phyloP scores from a whole-genome alignment of 2,888 invertebrate species.

The Drosophila pegasa region DNA sequence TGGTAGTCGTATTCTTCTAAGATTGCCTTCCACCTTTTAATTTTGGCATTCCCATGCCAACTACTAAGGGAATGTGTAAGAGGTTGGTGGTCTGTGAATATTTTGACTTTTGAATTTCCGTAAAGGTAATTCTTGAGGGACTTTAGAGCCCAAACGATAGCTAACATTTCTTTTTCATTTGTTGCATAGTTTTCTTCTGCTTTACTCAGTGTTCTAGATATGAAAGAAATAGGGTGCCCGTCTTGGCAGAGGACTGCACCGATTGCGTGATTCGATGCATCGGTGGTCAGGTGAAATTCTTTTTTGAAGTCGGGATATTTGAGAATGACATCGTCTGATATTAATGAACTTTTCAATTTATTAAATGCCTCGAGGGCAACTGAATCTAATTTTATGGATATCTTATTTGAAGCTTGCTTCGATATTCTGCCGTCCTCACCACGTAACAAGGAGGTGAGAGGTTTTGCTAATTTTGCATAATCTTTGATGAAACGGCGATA shows the following conservation, averaged over 20 bases:
- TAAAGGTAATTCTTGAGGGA: too few species aligned
- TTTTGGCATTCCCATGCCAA: too few species aligned
- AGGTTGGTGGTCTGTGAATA: too few species aligned
- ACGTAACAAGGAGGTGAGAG: background rate
- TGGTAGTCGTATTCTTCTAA: too few species aligned
- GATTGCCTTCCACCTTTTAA: too few species aligned
- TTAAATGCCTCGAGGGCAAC: background rate
- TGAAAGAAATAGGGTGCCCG: background rate
- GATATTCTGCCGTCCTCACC: constrained; percentile 1
- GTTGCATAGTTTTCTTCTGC: background rate
- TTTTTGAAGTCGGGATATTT: constrained; percentile 1
- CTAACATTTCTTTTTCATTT: background rate
- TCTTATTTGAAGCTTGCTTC: background rate
- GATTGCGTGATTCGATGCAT: too few species aligned
- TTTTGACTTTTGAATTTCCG: too few species aligned
- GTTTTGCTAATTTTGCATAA: too few species aligned
- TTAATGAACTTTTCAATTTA: background rate
- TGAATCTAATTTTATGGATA: background rate
- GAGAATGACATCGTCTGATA: constrained; percentile 1
- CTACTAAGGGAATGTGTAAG: too few species aligned
- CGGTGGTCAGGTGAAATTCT: background rate
- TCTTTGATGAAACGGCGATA: too few species aligned
- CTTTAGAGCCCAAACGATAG: too few species aligned
- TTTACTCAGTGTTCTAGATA: background rate
- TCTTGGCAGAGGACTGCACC: background rate